Evolutionary conservation across 2,888 invertebrate species (phyloP).

Genomic region (Notodonta ziczac): DNA sequence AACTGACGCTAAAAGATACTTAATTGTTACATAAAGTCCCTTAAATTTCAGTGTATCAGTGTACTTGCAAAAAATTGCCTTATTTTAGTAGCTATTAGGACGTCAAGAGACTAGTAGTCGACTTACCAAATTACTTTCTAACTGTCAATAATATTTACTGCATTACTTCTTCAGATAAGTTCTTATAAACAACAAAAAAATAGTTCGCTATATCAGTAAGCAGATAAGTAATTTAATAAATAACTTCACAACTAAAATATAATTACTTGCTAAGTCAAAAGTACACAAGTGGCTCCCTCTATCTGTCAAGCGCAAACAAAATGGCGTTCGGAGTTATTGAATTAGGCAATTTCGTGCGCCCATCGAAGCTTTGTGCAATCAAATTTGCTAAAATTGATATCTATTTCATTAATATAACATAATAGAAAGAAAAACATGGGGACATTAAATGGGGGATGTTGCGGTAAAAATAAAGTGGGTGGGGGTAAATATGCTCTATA

Average conservation of each 20-base stretch:
- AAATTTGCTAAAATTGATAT: slow-evolving; percentile 53
- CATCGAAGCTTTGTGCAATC: slow-evolving; percentile 45
- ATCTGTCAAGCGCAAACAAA: slow-evolving; percentile 40
- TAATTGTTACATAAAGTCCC: too few relatives aligned
- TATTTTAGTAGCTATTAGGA: too few relatives aligned
- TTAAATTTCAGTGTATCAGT: too few relatives aligned
- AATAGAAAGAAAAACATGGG: slow-evolving; percentile 41
- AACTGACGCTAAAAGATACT: too few relatives aligned
- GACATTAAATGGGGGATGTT: slow-evolving; percentile 24
- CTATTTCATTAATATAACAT: slow-evolving; percentile 47
- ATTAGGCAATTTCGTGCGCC: slow-evolving; percentile 43
- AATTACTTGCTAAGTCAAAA: background rate
- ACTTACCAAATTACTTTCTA: too few relatives aligned
- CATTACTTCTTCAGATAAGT: too few relatives aligned
- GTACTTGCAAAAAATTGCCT: too few relatives aligned
- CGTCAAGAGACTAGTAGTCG: too few relatives aligned
- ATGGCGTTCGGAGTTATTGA: slow-evolving; percentile 44
- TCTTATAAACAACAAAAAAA: too few relatives aligned
- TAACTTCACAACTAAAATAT: background rate
- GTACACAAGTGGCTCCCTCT: slow-evolving; percentile 27
- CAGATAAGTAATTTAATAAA: too few relatives aligned
- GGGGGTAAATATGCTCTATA: slow-evolving; percentile 9
- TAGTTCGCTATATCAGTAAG: too few relatives aligned
- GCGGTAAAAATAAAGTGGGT: slow-evolving; percentile 16
- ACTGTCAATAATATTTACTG: too few relatives aligned